phyloP scores from a whole-genome alignment of 1,140 invertebrate genomes.

The Drosophila lacertosa region DNA sequence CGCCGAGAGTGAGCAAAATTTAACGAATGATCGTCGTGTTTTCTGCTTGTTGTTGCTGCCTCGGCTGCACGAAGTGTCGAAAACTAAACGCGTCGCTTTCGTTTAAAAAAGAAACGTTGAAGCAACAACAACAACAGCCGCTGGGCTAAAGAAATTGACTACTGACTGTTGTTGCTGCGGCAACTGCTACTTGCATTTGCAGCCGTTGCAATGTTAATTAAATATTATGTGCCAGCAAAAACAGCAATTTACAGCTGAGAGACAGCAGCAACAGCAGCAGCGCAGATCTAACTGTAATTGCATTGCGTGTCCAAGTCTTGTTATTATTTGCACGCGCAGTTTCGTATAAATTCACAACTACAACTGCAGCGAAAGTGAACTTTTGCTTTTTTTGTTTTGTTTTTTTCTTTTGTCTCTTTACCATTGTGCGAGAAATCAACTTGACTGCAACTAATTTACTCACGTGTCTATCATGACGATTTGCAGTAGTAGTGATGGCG shows the following conservation, averaged over 20 bases:
- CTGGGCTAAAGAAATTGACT: conserved; percentile 62
- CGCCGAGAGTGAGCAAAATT: conserved; percentile 20
- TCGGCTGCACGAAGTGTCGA: conserved; percentile 53
- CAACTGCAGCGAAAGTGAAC: conserved; percentile 72
- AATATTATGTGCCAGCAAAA: conserved; percentile 71
- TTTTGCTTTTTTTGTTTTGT: conserved; percentile 59
- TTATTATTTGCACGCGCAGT: conserved; percentile 60
- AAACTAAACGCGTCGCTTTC: conserved; percentile 78
- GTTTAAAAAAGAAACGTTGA: conserved; percentile 64
- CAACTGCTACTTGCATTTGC: conserved; percentile 28
- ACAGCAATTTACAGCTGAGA: conserved; percentile 65
- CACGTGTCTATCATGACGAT: conserved; percentile 70
- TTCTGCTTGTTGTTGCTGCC: conserved; percentile 1
- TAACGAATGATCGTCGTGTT: conserved; percentile 29
- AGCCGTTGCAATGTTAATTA: conserved; percentile 70
- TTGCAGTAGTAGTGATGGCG: conserved; percentile 9
- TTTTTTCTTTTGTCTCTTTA: conserved; percentile 34
- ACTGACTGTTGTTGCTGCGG: conserved; percentile 1
- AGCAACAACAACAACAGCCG: conserved; percentile 27
- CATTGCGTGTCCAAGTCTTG: conserved; percentile 70
- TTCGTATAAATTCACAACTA: conserved; percentile 21
- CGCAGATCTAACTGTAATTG: conserved; percentile 71
- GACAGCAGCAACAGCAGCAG: conserved; percentile 12
- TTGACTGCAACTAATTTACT: conserved; percentile 69
- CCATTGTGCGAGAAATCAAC: conserved; percentile 40